Evolutionary conservation across 2,888 invertebrate genomes (phyloP), one percentile per base, ranked within the genome.

Genomic region (Ernsta delagoae): DNA sequence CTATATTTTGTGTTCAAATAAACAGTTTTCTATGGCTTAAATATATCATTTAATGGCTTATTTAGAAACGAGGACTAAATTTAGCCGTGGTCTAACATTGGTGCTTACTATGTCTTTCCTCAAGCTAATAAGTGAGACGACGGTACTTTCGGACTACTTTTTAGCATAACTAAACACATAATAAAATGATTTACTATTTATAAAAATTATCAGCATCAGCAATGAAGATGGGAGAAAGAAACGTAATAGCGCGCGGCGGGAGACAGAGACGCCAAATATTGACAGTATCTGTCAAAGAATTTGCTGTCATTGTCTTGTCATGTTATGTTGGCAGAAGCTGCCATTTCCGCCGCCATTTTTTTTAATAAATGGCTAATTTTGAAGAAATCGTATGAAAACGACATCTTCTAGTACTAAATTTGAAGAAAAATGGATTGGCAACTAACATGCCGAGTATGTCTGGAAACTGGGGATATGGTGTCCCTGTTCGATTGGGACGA

Each of bases 401-500:
- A 39, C 39, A 39, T 39, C 7, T 39, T 39, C 6, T 39, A 39
- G 7, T 39, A 11, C 73, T 45, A 5, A 72, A 72, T 75, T 76
- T 73, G 70, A 63, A 71, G 36, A 74, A 88, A 85, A 79, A 94
- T 94, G 93, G 94, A 94, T 84, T 94, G 94, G 93, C 93, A 93
- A 87, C 84, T 92, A 88, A 92, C 93, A 57, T 94, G 94, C 77
- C 83, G 94, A 79, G 93, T 94, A 77, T 94, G 94, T 77, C 77
- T 94, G 70, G 92, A 93, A 77, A 89, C 88, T 50, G 93, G 93
- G 39, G 93, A 94, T 75, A 93, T 93, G 92, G 94, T 94, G 77
- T 94, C 94, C 67, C 82, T 94, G 41, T 94, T 94, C 77, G 94
- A 94, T 87, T 93, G 93, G 91, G 94, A 94, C 75, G 94, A 94